Evolutionary conservation across 2,888 invertebrate species (phyloP).

Genomic region (Drosophila antonietae): DNA sequence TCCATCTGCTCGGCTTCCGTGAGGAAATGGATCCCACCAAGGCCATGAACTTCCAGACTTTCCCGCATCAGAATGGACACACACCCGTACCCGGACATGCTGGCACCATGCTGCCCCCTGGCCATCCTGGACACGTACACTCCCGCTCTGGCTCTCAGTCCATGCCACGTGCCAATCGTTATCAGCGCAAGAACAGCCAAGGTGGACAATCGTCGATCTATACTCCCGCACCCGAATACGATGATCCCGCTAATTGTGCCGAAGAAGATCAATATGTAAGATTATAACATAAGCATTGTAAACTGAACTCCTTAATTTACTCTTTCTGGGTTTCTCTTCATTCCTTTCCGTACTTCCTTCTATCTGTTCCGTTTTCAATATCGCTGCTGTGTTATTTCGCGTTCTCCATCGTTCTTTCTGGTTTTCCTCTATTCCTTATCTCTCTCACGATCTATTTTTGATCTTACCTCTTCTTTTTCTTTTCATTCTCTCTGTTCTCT

Average conservation of each 20-base stretch:
- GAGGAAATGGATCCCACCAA: slow-evolving; percentile 97
- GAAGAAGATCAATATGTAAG: slow-evolving; percentile 95
- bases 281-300: background rate
- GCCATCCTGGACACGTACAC: slow-evolving; percentile 91
- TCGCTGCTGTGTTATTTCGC: too few relatives aligned
- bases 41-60: slow-evolving; percentile 95
- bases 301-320: background rate
- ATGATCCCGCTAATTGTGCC: slow-evolving; percentile 96
- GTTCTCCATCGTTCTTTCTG: too few relatives aligned
- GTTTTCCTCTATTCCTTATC: background rate
- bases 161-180: slow-evolving; percentile 92
- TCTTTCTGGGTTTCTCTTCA: background rate
- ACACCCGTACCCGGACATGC: slow-evolving; percentile 89
- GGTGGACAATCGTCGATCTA: slow-evolving; percentile 93
- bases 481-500: background rate
- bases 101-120: slow-evolving; percentile 93
- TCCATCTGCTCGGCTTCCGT: slow-evolving; percentile 97
- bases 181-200: slow-evolving; percentile 90
- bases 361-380: background rate
- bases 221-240: slow-evolving; percentile 94
- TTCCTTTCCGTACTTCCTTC: background rate
- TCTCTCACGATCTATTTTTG: background rate
- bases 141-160: slow-evolving; percentile 95
- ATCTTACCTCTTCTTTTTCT: too few relatives aligned
- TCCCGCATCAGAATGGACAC: slow-evolving; percentile 89